Conservation (phyloP, 92 coral and sea anemone species). For the Parazoanthus swiftii region DNA sequence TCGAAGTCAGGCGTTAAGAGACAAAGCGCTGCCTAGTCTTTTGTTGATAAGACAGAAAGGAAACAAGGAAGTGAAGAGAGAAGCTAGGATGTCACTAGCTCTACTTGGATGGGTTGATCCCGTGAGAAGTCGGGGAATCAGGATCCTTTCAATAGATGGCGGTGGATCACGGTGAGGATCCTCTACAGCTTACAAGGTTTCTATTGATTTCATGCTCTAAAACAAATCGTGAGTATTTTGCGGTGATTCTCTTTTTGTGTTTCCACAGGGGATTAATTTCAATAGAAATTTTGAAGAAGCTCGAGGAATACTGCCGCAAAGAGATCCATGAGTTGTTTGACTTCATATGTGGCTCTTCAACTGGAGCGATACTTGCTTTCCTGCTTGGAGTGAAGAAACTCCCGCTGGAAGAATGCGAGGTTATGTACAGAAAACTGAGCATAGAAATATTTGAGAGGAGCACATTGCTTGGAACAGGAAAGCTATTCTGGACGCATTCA, state of each 20-base stretch:
- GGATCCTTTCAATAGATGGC: slow-evolving; percentile 90
- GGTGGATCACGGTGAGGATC: slow-evolving; percentile 88
- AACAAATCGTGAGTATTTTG: no score
- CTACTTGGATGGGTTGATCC: slow-evolving; percentile 93
- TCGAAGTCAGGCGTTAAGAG: slow-evolving; percentile 85
- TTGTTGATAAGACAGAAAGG: slow-evolving; percentile 65
- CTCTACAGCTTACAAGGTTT: no score
- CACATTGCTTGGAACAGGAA: slow-evolving; percentile 92
- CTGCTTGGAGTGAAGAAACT: slow-evolving; percentile 82
- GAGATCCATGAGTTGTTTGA: slow-evolving; percentile 90
- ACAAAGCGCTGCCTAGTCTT: slow-evolving; percentile 67
- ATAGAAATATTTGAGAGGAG: slow-evolving; percentile 86
- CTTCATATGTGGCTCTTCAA: slow-evolving; percentile 89
- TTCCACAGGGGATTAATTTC: slow-evolving; percentile 79
- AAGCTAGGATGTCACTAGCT: slow-evolving; percentile 75
- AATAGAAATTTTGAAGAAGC: slow-evolving; percentile 89
- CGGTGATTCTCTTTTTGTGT: no score
- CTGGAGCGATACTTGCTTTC: slow-evolving; percentile 93
- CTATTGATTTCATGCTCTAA: no score
- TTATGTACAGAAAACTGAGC: slow-evolving; percentile 79
- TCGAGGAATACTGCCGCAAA: slow-evolving; percentile 72
- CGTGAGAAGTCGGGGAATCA: slow-evolving; percentile 83
- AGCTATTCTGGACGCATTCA: slow-evolving; percentile 91
- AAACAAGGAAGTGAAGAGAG: slow-evolving; percentile 72
- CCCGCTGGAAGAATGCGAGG: slow-evolving; percentile 86